A percentile compares a stretch with the other conserved stretches of the same genome.
Conservation (phyloP, 2,797 vertebrate species). For the Nyctalus aviator region DNA sequence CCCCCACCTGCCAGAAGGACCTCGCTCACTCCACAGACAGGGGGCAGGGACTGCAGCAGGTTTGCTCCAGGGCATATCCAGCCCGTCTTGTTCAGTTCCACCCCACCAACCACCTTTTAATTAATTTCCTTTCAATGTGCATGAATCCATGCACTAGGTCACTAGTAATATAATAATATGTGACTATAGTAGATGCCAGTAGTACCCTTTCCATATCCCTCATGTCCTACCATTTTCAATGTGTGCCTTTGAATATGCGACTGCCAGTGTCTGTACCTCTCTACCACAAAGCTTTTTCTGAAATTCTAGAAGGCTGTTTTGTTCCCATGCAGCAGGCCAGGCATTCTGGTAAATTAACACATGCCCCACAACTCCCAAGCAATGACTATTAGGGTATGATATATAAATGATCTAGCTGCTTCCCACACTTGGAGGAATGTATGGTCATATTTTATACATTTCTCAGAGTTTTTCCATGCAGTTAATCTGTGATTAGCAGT, state of each 20-base stretch:
- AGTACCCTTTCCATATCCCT: not conserved
- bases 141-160: no score
- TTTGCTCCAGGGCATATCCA: no score
- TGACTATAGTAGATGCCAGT: not conserved
- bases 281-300: not conserved
- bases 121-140: no score
- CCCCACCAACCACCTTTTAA: no score
- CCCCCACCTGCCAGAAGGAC: no score
- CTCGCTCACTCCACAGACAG: no score
- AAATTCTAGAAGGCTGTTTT: not conserved
- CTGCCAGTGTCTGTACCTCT: not conserved
- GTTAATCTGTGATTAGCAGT: not conserved
- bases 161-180: not conserved
- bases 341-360: constrained; percentile 10
- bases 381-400: not conserved
- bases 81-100: no score
- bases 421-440: not conserved
- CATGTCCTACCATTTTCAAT: not conserved
- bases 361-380: not conserved
- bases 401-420: not conserved
- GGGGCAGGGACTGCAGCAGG: no score
- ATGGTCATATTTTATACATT: not conserved
- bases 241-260: not conserved
- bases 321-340: not conserved
- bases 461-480: not conserved